These are phyloP conservation scores for Hemiscyllium ocellatum DNA, from an alignment of 2,113 vertebrate species.

Conservation along the genomic window DNA sequence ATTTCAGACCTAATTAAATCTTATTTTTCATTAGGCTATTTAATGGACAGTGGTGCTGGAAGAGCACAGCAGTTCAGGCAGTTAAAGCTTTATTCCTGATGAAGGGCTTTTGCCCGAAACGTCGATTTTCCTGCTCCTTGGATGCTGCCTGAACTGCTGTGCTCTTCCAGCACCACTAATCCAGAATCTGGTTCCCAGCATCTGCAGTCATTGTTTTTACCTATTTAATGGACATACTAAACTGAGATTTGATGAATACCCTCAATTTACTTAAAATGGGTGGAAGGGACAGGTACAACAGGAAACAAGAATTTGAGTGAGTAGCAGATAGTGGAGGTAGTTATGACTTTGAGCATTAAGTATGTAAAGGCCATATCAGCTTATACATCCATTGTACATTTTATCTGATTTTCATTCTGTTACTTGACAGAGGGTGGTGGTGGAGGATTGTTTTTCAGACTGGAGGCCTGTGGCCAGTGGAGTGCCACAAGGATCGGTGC, in stretches of 20 bases:
- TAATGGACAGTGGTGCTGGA: background rate
- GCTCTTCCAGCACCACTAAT: too few relatives aligned
- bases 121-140: too few relatives aligned
- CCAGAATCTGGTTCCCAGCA: too few relatives aligned
- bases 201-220: too few relatives aligned
- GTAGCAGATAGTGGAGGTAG: background rate
- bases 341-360: background rate
- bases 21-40: background rate
- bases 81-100: too few relatives aligned
- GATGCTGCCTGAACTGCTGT: too few relatives aligned
- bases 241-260: background rate
- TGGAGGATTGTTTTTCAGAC: too few relatives aligned
- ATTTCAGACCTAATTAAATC: background rate
- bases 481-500: too few relatives aligned
- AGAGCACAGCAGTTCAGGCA: too few relatives aligned
- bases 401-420: background rate
- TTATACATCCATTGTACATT: background rate
- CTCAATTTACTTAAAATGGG: background rate
- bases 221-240: background rate
- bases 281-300: background rate
- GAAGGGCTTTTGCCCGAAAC: too few relatives aligned
- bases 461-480: too few relatives aligned
- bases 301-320: background rate
- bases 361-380: background rate
- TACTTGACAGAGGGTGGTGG: background rate